Conservation (phyloP, 1,140 invertebrate genomes). For the Charaxes varanes region DNA sequence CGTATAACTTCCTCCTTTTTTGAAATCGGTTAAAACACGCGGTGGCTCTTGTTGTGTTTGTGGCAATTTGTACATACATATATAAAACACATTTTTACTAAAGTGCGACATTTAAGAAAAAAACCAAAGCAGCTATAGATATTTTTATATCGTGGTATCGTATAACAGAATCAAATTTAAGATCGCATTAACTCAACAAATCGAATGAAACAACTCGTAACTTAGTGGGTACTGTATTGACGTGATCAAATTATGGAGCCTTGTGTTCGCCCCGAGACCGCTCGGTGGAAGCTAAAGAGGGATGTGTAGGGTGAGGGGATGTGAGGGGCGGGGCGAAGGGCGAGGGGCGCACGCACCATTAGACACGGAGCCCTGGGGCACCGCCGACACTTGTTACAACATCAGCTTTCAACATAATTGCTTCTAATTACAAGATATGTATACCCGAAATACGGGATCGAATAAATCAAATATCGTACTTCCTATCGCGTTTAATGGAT, state of each 20-base stretch:
- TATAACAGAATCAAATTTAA: conserved; percentile 8
- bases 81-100: too few species aligned
- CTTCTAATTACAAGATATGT: conserved; percentile 37
- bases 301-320: conserved; percentile 31
- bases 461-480: conserved; percentile 20
- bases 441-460: conserved; percentile 13
- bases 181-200: conserved; percentile 12
- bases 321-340: conserved; percentile 21
- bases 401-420: conserved; percentile 58
- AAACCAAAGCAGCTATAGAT: background rate
- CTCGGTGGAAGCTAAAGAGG: conserved; percentile 27
- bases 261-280: conserved; percentile 22
- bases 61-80: too few species aligned
- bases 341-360: conserved; percentile 57
- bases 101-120: background rate
- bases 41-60: too few species aligned
- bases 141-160: background rate
- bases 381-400: conserved; percentile 54
- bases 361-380: conserved; percentile 44
- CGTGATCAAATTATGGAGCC: conserved; percentile 26
- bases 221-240: conserved; percentile 19
- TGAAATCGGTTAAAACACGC: too few species aligned
- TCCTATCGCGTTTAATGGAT: conserved; percentile 13
- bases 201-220: conserved; percentile 16
- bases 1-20: too few species aligned